These are phyloP conservation scores for Corynorhinus townsendii DNA, from an alignment of 2,113 vertebrate genomes.

Conservation along the genomic window DNA sequence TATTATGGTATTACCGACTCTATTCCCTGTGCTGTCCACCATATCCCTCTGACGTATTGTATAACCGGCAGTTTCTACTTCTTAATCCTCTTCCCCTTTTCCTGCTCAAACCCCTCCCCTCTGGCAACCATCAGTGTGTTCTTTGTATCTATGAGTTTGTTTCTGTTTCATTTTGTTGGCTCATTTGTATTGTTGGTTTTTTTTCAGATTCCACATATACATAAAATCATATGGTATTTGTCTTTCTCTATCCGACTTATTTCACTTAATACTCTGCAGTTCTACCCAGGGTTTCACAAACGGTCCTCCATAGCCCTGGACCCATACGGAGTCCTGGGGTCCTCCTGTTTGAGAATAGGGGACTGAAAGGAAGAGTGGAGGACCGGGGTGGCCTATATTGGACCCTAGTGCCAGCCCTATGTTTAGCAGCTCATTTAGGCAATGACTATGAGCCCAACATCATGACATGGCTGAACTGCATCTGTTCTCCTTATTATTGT, in stretches of 20 bases:
- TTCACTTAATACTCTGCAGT: not conserved
- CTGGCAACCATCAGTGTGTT: not conserved
- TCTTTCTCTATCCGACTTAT: not conserved
- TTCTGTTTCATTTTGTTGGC: not conserved
- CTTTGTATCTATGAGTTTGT: not conserved
- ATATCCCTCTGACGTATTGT: not conserved
- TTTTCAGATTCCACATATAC: not conserved
- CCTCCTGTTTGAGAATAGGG: not conserved
- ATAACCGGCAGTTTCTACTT: not conserved
- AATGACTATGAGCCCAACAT: not conserved
- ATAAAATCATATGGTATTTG: not conserved
- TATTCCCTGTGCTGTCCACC: not conserved
- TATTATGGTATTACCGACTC: not conserved
- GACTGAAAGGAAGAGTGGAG: not conserved
- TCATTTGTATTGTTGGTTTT: not conserved
- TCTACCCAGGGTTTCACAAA: not conserved
- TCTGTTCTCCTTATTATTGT: not conserved
- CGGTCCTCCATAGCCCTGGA: not conserved
- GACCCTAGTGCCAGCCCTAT: not conserved
- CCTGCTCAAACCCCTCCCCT: not conserved
- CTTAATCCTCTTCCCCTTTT: not conserved
- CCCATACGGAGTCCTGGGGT: not conserved
- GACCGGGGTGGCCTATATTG: not conserved
- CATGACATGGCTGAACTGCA: not conserved
- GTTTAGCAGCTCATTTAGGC: conserved; percentile 39